Evolutionary conservation across 2,113 vertebrate species (phyloP), one percentile per base, ranked within the genome.

Genomic region (Pelusios castaneus): DNA sequence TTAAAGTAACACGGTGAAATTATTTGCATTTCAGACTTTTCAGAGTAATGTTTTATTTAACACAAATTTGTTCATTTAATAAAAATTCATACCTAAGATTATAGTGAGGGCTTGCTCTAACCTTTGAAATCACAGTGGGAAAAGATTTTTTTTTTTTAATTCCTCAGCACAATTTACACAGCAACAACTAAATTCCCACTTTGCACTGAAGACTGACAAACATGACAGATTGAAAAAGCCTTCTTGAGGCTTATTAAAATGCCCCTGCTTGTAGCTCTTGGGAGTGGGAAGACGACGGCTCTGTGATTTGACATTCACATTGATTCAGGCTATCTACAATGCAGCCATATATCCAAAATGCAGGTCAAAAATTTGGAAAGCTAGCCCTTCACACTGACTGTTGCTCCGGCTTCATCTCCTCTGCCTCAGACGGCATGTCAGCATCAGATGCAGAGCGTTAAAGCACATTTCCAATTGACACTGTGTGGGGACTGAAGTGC

Each of bases 11-110:
- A 41, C 10, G 51, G 56, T 82, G 19, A 54, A 93, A 88, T 82
- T 94, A 91, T 96, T 95, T 94, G 51, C 47, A 92, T 87, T 89
- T 91, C 24, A 90, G 34, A 49, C 3, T 87, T 93, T 88, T 82
- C 89, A 78, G 56, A 70, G 13, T 55, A 80, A 87, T n/a, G 29
- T 81, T 8, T 87, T 31, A 85, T 91, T 84, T 91, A 55, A 41
- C 52, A 52, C 10, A 27, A 47, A 88, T 88, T 89, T 90, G 56
- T 70, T 92, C 94, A n/a, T 94, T 85, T 78, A 94, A 89, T 90
- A 55, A 96, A 90, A 95, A 14, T 2, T 79, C 51, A 43, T 29
- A 14, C 5, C 87, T 93, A 21, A 45, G 24, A 27, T 76, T 45
- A 29, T 45, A 76, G 43, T 29, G 25, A 10, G 56, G 70, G 43